A percentile compares a stretch with the other conserved stretches of the same genome.
phyloP scores from a whole-genome alignment of 2,797 vertebrate species.

The Mycteria americana region DNA sequence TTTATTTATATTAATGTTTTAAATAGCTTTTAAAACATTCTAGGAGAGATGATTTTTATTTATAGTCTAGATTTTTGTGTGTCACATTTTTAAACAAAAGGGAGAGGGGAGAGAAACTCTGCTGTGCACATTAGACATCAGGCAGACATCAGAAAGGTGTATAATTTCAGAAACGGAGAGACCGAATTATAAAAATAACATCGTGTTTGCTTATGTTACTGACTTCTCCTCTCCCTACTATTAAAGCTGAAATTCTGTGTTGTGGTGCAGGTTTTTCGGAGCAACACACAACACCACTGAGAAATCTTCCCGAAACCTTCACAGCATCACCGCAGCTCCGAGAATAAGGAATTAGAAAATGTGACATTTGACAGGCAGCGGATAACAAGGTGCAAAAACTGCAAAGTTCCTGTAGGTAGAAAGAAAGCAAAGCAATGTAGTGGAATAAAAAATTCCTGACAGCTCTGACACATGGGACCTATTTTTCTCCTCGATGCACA shows the following conservation, averaged over 20 bases:
- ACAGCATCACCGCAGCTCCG: not conserved
- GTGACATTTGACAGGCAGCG: conserved; percentile 27
- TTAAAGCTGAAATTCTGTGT: not conserved
- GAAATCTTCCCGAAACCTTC: not conserved
- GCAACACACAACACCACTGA: not conserved
- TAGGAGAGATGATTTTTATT: conserved; percentile 20
- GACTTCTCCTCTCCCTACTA: not conserved
- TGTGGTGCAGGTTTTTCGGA: not conserved
- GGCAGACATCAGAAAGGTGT: not conserved
- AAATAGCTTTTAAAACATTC: conserved; percentile 44
- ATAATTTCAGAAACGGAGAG: not conserved
- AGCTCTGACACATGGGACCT: conserved; percentile 35
- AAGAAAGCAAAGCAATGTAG: conserved; percentile 35
- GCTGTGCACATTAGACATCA: not conserved
- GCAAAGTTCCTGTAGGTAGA: conserved; percentile 34
- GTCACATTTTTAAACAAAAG: conserved; percentile 58
- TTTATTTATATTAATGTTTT: conserved; percentile 33
- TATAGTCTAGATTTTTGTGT: conserved; percentile 53
- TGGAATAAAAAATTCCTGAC: conserved; percentile 56
- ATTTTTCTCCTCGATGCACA: conserved; percentile 44
- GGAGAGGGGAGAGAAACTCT: not conserved
- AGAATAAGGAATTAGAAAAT: conserved; percentile 30
- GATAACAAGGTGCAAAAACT: conserved; percentile 41
- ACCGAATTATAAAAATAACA: not conserved
- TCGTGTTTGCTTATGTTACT: not conserved